Conservation (phyloP, 1,140 invertebrate genomes). For the Goniozus legneri region DNA sequence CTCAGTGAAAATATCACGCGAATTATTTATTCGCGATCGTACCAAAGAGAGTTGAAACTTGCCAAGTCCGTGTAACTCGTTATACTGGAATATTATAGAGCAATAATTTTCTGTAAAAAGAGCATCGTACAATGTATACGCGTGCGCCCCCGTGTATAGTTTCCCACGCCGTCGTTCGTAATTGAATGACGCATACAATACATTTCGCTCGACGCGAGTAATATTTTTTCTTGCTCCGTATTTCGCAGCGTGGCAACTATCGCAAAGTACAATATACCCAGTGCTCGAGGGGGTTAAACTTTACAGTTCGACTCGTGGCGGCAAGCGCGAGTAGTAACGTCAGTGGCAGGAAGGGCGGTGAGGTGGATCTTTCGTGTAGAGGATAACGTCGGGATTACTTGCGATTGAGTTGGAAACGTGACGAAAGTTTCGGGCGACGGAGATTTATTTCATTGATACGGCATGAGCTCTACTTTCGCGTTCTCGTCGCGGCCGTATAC, state of each 20-base stretch:
- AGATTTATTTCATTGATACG: background rate
- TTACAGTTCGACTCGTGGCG: background rate
- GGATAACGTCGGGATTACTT: background rate
- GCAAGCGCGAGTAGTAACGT: background rate
- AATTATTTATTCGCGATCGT: too few relatives aligned
- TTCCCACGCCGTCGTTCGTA: too few relatives aligned
- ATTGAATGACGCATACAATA: too few relatives aligned
- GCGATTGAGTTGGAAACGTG: background rate
- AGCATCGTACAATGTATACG: too few relatives aligned
- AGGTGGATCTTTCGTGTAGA: background rate
- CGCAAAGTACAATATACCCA: too few relatives aligned
- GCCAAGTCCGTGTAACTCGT: too few relatives aligned
- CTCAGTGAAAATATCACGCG: too few relatives aligned
- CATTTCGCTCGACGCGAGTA: background rate
- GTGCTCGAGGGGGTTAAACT: background rate
- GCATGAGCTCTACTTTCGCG: background rate
- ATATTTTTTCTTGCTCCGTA: background rate
- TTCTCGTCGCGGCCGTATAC: too few relatives aligned
- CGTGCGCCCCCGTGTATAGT: too few relatives aligned
- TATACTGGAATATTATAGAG: too few relatives aligned
- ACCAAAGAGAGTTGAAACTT: too few relatives aligned
- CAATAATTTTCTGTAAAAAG: too few relatives aligned
- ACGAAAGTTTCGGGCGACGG: background rate
- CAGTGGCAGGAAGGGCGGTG: background rate
- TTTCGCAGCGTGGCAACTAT: background rate